Conservation (phyloP, 2,113 vertebrate species). For the Brachirus orientalis region DNA sequence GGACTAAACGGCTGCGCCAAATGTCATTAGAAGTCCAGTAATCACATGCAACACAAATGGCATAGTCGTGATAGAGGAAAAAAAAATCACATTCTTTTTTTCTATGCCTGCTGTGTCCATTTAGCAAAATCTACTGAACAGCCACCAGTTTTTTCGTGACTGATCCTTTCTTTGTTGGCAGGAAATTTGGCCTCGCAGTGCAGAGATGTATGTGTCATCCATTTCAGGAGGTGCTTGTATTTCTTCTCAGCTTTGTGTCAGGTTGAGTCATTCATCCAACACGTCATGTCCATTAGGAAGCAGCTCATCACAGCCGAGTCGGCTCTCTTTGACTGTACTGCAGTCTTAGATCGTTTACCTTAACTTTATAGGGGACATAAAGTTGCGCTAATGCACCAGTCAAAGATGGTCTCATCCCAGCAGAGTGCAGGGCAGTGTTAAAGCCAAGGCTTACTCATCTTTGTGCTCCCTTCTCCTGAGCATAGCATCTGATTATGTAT, state of each 20-base stretch:
- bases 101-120: not conserved
- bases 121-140: not conserved
- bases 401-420: slow-evolving; percentile 15
- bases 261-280: slow-evolving; percentile 6
- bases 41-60: too few relatives aligned
- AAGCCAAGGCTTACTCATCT: not conserved
- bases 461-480: not conserved
- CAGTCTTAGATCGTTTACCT: slow-evolving; percentile 32
- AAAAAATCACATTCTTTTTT: not conserved
- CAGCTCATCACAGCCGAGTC: not conserved
- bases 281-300: not conserved
- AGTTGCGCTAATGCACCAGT: slow-evolving; percentile 37
- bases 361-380: slow-evolving; percentile 49
- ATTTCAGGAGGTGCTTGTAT: not conserved
- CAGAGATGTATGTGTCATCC: slow-evolving; percentile 4
- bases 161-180: slow-evolving; percentile 2
- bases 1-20: too few relatives aligned
- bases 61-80: too few relatives aligned
- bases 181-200: slow-evolving; percentile 3
- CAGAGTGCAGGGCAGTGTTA: not conserved
- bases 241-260: slow-evolving; percentile 22
- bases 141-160: not conserved
- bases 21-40: too few relatives aligned
- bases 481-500: not conserved
- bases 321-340: slow-evolving; percentile 24